A percentile compares a stretch with the other conserved stretches of the same genome.
Conservation (phyloP, 2,797 vertebrate species). For the Micromesistius poutassou region DNA sequence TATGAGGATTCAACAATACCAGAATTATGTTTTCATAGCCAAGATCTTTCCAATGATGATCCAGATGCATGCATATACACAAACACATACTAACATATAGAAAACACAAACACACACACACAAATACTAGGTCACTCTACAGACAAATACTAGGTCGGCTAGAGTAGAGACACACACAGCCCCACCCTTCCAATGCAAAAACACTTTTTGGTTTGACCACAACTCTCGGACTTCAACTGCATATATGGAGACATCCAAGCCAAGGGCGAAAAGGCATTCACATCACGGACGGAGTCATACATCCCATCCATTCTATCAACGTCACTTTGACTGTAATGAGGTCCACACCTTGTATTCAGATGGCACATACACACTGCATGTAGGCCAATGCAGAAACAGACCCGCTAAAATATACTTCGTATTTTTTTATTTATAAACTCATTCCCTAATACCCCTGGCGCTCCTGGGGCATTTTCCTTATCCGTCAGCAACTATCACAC, state of each 20-base stretch:
- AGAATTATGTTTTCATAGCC: too few relatives aligned
- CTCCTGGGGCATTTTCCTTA: neutral
- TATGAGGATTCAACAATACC: too few relatives aligned
- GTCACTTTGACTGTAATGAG: neutral
- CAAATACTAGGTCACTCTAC: slow-evolving; percentile 8
- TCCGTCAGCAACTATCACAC: neutral
- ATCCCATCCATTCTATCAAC: neutral
- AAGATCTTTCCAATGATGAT: neutral
- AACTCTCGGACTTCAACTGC: neutral
- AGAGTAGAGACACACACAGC: neutral
- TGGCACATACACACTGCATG: neutral
- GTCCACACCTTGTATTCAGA: neutral
- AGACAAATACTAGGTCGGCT: slow-evolving; percentile 1
- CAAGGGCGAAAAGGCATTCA: too few relatives aligned
- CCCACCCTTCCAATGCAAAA: neutral
- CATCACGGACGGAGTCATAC: neutral
- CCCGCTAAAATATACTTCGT: neutral
- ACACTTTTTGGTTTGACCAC: slow-evolving; percentile 4
- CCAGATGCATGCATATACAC: neutral
- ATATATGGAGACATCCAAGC: neutral
- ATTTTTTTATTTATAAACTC: neutral
- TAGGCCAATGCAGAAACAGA: neutral
- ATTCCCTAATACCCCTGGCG: neutral
- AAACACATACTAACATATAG: neutral
- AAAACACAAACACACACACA: slow-evolving; percentile 13